These are phyloP conservation scores for Myotis davidii DNA, from an alignment of 2,113 vertebrate species.

Conservation along the genomic window DNA sequence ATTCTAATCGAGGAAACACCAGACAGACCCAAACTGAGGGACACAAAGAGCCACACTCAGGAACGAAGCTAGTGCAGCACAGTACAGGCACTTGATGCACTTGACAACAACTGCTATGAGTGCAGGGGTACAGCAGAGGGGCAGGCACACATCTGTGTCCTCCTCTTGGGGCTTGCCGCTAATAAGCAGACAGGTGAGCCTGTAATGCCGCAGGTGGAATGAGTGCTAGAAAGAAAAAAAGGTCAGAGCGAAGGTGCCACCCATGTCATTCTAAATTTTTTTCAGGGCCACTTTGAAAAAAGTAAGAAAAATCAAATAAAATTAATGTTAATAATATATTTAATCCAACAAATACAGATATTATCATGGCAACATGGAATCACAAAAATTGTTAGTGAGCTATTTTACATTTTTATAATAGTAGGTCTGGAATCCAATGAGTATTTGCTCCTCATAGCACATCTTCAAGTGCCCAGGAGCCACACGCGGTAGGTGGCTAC, in stretches of 20 bases:
- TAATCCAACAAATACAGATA: not conserved
- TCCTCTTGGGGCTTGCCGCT: not conserved
- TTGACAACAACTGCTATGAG: not conserved
- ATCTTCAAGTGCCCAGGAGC: not conserved
- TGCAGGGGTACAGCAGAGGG: not conserved
- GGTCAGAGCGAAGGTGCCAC: not conserved
- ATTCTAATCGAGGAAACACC: not conserved
- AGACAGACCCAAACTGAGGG: not conserved
- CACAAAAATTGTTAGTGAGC: not conserved
- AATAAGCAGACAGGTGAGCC: too few species aligned
- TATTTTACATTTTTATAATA: not conserved
- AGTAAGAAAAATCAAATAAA: not conserved
- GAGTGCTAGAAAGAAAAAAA: not conserved
- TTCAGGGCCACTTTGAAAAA: not conserved
- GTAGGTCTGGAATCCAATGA: not conserved
- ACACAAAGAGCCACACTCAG: not conserved
- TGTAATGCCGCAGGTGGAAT: accelerated
- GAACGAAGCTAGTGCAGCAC: too few species aligned
- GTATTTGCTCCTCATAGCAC: not conserved
- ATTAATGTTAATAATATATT: not conserved
- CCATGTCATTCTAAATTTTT: not conserved
- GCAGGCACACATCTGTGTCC: accelerated
- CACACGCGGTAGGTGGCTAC: not conserved
- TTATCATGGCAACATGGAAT: not conserved
- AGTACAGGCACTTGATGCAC: not conserved